Evolutionary conservation across 2,888 invertebrate genomes (phyloP).

Genomic region (Thymelicus lineola): DNA sequence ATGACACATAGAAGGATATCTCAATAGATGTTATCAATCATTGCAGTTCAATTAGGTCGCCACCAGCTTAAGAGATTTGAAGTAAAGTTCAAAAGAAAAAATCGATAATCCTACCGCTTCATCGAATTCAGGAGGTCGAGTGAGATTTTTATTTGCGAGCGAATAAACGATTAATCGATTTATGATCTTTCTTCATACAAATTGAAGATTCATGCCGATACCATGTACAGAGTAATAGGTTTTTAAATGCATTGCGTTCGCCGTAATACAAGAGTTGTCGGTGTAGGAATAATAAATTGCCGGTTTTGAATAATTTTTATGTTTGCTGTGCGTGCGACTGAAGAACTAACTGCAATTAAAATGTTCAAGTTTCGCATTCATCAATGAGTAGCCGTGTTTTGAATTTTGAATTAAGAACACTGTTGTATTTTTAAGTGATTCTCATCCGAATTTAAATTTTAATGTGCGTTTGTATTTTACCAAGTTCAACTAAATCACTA

Average conservation of each 20-base stretch:
- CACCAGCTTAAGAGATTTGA: constrained; percentile 2
- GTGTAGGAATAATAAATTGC: constrained; percentile 52
- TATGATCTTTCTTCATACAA: constrained; percentile 59
- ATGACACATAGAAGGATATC: background rate
- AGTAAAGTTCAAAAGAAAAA: constrained; percentile 27
- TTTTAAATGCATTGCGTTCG: constrained; percentile 65
- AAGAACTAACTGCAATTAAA: constrained; percentile 49
- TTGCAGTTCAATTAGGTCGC: background rate
- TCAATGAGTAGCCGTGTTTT: constrained; percentile 37
- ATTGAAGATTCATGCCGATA: constrained; percentile 56
- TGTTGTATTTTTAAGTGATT: constrained; percentile 24
- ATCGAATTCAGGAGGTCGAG: constrained; percentile 52
- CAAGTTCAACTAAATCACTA: too few relatives aligned
- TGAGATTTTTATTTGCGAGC: constrained; percentile 66
- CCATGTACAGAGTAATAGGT: constrained; percentile 73
- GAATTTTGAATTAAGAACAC: constrained; percentile 37
- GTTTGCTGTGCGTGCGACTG: constrained; percentile 45
- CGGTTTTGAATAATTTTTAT: constrained; percentile 49
- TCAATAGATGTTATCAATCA: background rate
- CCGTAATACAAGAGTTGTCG: constrained; percentile 56
- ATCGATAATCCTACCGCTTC: constrained; percentile 57
- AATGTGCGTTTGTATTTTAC: too few relatives aligned
- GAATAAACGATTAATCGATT: constrained; percentile 54
- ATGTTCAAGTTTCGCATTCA: constrained; percentile 45
- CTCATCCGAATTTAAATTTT: constrained; percentile 5